A percentile compares a stretch with the other conserved stretches of the same genome.
These are phyloP conservation scores for Montipora sp. DNA, from an alignment of 64 coral and sea anemone genomes.

Conservation along the genomic window DNA sequence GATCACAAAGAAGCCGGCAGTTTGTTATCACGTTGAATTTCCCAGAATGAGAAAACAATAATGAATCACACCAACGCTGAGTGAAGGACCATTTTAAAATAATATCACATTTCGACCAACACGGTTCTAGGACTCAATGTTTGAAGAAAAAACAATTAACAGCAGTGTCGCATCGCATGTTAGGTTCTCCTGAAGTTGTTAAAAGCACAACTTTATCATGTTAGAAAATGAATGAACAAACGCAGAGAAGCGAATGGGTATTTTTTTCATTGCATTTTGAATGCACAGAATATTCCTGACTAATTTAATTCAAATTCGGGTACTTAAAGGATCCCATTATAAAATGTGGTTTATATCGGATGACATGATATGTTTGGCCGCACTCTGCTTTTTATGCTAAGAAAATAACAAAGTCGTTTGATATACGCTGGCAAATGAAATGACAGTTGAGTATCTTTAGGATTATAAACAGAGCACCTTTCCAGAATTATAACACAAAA, in stretches of 20 bases:
- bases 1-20: slow-evolving; percentile 7
- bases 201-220: background rate
- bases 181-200: background rate
- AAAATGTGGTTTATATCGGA: slow-evolving; percentile 29
- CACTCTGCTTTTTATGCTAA: background rate
- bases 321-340: background rate
- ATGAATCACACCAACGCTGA: slow-evolving; percentile 18
- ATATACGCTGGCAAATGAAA: background rate
- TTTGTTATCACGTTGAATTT: slow-evolving; percentile 43
- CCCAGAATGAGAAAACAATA: slow-evolving; percentile 28
- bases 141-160: slow-evolving; percentile 44
- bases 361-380: background rate
- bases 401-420: background rate
- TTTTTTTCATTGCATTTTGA: background rate
- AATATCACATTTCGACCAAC: slow-evolving; percentile 47
- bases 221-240: background rate
- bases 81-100: slow-evolving; percentile 41
- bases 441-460: background rate
- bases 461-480: background rate
- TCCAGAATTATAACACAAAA: background rate
- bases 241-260: background rate
- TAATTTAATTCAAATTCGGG: slow-evolving; percentile 39
- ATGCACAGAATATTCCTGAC: background rate
- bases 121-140: slow-evolving; percentile 27
- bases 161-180: background rate